Conservation (phyloP, 1,140 invertebrate genomes). For the Drosophila pectinifera region DNA sequence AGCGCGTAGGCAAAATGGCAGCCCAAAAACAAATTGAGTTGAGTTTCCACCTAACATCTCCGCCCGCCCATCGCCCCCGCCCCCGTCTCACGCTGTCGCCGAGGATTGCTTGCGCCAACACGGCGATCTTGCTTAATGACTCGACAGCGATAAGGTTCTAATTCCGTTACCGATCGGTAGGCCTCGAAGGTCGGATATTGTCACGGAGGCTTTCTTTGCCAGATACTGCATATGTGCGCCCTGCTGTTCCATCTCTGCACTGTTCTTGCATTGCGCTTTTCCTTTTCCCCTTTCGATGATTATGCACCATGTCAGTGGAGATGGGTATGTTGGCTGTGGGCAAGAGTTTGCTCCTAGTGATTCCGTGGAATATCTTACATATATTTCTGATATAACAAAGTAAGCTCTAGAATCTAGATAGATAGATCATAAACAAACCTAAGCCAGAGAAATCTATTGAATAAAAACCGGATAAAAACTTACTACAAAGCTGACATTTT, state of each 20-base stretch:
- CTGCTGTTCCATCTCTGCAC: constrained; percentile 1
- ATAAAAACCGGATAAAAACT: not conserved
- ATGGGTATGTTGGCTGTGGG: not conserved
- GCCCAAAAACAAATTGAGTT: constrained; percentile 48
- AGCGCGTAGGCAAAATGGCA: constrained; percentile 73
- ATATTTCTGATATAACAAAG: too few relatives aligned
- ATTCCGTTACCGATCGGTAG: constrained; percentile 28
- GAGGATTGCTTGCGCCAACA: constrained; percentile 11
- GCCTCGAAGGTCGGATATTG: constrained; percentile 33
- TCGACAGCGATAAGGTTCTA: constrained; percentile 44
- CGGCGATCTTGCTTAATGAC: constrained; percentile 30
- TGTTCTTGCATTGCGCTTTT: constrained; percentile 31
- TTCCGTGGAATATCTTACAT: too few relatives aligned
- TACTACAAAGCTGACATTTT: not conserved
- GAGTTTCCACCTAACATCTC: constrained; percentile 46
- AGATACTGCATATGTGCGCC: constrained; percentile 39
- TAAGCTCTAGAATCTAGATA: too few relatives aligned
- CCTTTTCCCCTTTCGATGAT: constrained; percentile 32
- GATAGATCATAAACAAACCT: not conserved
- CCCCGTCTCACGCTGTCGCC: not conserved
- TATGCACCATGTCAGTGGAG: not conserved
- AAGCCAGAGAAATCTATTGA: not conserved
- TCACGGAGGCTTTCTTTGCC: constrained; percentile 15
- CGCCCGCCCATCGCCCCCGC: not conserved
- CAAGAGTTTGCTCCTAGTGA: not conserved